Evolutionary conservation across 2,797 vertebrate genomes (phyloP).

Genomic region (Mus caroli): DNA sequence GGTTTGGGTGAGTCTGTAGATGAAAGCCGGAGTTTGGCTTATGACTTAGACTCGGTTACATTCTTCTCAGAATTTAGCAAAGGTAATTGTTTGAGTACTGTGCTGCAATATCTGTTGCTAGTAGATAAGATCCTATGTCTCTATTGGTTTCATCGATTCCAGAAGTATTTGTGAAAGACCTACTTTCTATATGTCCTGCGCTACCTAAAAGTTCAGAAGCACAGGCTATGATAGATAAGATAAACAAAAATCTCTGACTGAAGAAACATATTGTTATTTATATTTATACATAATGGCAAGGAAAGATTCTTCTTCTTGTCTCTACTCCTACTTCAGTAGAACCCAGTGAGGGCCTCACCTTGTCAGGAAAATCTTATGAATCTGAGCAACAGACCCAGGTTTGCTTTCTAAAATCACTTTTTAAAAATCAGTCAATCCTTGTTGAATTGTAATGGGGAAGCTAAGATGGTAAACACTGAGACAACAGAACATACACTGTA

Average conservation of each 20-base stretch:
- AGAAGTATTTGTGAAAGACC: conserved; percentile 41
- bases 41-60: conserved; percentile 14
- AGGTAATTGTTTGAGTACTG: conserved; percentile 32
- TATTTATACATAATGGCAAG: not conserved
- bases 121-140: not conserved
- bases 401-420: not conserved
- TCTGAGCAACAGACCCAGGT: no score
- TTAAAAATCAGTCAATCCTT: not conserved
- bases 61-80: conserved; percentile 46
- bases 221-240: not conserved
- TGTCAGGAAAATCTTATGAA: not conserved
- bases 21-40: conserved; percentile 39
- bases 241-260: not conserved
- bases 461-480: not conserved
- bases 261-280: not conserved
- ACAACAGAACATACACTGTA: not conserved
- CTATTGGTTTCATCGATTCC: conserved; percentile 38
- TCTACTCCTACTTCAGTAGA: not conserved
- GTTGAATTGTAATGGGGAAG: not conserved
- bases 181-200: not conserved
- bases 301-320: not conserved
- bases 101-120: not conserved
- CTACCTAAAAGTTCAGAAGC: conserved; percentile 37
- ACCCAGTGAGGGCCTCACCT: not conserved
- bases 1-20: not conserved